phyloP scores from a whole-genome alignment of 1,140 invertebrate species.

The Bombus impatiens region DNA sequence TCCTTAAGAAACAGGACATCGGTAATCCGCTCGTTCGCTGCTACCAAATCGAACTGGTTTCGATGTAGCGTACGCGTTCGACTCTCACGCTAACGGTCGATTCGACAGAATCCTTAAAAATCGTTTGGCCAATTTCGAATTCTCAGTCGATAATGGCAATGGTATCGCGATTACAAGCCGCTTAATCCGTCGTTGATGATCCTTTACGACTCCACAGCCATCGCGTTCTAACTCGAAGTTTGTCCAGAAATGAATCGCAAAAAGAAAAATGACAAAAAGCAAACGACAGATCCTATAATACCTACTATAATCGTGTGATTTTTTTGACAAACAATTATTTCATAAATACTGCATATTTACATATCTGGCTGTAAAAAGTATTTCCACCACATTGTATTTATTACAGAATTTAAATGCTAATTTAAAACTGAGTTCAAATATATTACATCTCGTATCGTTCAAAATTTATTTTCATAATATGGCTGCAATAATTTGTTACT shows the following conservation, averaged over 20 bases:
- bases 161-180: slow-evolving; percentile 50
- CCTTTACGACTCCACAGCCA: slow-evolving; percentile 29
- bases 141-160: slow-evolving; percentile 43
- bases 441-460: too few species aligned
- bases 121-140: slow-evolving; percentile 35
- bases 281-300: too few species aligned
- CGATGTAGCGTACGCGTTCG: not conserved
- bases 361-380: too few species aligned
- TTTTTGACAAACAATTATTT: too few species aligned
- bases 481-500: too few species aligned
- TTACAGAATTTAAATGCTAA: too few species aligned
- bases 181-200: slow-evolving; percentile 50
- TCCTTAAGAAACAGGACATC: slow-evolving; percentile 59
- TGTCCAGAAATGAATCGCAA: not conserved
- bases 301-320: too few species aligned
- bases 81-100: not conserved
- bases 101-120: slow-evolving; percentile 7
- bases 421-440: too few species aligned
- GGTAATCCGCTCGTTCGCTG: slow-evolving; percentile 54
- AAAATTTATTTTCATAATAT: too few species aligned
- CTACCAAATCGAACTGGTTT: slow-evolving; percentile 63
- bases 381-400: too few species aligned
- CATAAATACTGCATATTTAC: too few species aligned
- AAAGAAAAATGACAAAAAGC: not conserved
- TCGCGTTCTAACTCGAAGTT: not conserved